A percentile compares a stretch with the other conserved stretches of the same genome.
Evolutionary conservation across 2,797 vertebrate species (phyloP).

Genomic region (Acanthurus leucopareius): DNA sequence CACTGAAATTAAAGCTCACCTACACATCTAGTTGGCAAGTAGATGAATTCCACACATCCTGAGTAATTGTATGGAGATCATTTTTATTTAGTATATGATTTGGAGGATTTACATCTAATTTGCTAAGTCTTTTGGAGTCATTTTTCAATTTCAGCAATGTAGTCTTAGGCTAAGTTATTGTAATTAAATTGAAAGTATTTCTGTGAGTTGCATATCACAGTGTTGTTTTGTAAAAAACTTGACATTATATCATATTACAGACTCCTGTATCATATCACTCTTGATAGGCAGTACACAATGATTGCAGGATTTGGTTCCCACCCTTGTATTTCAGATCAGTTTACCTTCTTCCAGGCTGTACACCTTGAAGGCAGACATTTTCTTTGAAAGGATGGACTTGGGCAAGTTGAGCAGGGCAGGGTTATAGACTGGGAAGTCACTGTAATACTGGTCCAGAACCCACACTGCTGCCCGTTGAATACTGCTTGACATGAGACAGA

Average conservation of each 20-base stretch:
- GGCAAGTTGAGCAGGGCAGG: slow-evolving; percentile 95
- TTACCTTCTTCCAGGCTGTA: slow-evolving; percentile 95
- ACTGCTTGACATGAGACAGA: slow-evolving; percentile 73
- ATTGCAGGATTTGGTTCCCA: background rate
- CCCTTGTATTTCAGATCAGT: background rate
- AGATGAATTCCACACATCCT: fast-evolving
- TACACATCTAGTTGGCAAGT: background rate
- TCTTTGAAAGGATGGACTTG: slow-evolving; percentile 95
- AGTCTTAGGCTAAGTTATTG: background rate
- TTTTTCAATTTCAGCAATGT: background rate
- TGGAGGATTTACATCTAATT: background rate
- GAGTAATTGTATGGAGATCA: background rate
- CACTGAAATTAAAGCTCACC: background rate
- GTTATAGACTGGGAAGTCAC: slow-evolving; percentile 95
- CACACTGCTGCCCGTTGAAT: slow-evolving; percentile 94
- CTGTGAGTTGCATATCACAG: too few species aligned
- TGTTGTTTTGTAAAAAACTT: background rate
- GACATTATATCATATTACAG: background rate
- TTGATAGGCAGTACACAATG: background rate
- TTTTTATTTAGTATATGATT: background rate
- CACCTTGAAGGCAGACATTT: slow-evolving; percentile 95
- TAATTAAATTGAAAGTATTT: too few species aligned
- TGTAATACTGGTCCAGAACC: slow-evolving; percentile 96
- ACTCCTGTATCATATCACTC: background rate
- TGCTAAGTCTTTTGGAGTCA: fast-evolving